Conservation (phyloP, 1,140 invertebrate genomes). For the Scaptomyza montana region DNA sequence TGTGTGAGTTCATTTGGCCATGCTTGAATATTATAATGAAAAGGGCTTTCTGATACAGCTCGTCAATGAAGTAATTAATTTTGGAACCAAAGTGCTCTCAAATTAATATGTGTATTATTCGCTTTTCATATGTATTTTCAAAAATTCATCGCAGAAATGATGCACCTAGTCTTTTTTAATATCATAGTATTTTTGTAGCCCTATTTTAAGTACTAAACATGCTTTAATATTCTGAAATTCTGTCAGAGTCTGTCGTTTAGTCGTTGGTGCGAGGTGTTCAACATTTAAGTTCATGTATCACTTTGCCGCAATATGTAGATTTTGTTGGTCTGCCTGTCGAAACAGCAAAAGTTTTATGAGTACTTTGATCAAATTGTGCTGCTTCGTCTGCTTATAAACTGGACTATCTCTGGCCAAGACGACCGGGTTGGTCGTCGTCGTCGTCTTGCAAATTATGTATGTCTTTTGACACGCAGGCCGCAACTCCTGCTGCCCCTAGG, state of each 20-base stretch:
- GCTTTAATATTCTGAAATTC: slow-evolving; percentile 10
- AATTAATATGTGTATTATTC: too few species aligned
- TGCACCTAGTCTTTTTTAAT: too few species aligned
- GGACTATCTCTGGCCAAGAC: slow-evolving; percentile 1
- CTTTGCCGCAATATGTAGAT: slow-evolving; percentile 63
- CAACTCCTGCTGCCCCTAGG: slow-evolving; percentile 25
- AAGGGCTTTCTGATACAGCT: not conserved
- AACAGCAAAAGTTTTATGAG: slow-evolving; percentile 58
- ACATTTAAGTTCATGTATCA: slow-evolving; percentile 74
- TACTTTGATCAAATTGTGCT: slow-evolving; percentile 62
- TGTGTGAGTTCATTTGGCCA: not conserved
- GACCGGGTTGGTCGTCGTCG: slow-evolving; percentile 11
- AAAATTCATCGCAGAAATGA: too few species aligned
- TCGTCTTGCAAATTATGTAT: slow-evolving; percentile 73
- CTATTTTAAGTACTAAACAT: slow-evolving; percentile 15
- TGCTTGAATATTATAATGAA: not conserved
- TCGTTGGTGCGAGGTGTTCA: slow-evolving; percentile 37
- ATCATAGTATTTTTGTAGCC: slow-evolving; percentile 12
- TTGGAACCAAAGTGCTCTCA: too few species aligned
- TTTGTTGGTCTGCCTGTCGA: slow-evolving; percentile 14
- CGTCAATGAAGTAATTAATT: not conserved
- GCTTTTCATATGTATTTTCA: too few species aligned
- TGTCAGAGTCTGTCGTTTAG: too few species aligned
- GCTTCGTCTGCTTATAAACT: not conserved
- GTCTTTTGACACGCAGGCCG: slow-evolving; percentile 75